Evolutionary conservation across 2,888 invertebrate species (phyloP).

Genomic region (Magallana nippona): DNA sequence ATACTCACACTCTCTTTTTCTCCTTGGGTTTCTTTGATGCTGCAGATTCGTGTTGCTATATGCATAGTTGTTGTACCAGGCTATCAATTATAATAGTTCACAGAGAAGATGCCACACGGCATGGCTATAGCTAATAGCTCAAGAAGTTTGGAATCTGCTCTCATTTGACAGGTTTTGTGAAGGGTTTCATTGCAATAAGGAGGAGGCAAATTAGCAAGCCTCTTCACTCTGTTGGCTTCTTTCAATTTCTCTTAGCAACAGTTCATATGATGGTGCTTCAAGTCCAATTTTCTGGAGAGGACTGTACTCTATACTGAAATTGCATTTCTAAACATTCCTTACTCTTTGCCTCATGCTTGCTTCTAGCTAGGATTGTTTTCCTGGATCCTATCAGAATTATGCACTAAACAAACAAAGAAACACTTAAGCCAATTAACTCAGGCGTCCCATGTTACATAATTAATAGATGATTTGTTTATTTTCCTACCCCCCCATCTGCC

Average conservation of each 20-base stretch:
- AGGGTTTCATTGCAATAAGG: background rate
- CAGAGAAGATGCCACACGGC: background rate
- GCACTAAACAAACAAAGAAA: slow-evolving; percentile 4
- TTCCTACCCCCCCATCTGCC: slow-evolving; percentile 5
- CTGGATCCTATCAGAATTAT: background rate
- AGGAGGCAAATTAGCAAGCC: background rate
- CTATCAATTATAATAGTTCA: slow-evolving; percentile 26
- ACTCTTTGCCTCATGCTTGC: background rate
- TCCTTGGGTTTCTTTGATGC: slow-evolving; percentile 1
- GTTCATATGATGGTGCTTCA: background rate
- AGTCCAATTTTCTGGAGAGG: background rate
- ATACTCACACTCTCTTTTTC: background rate
- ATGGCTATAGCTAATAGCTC: background rate
- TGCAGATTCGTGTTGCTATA: background rate
- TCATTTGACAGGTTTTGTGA: background rate
- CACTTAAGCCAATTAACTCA: slow-evolving; percentile 17
- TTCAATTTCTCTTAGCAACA: background rate
- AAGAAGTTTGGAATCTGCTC: background rate
- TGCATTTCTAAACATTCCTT: background rate
- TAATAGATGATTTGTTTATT: slow-evolving; percentile 33
- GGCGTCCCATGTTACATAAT: background rate
- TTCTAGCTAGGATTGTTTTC: background rate
- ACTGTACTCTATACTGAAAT: background rate
- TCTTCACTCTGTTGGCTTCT: background rate
- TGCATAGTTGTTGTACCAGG: background rate